Evolutionary conservation across 1,140 invertebrate genomes (phyloP), one percentile per base, ranked within the genome.

Genomic region (Trichomalopsis sarcophagae): DNA sequence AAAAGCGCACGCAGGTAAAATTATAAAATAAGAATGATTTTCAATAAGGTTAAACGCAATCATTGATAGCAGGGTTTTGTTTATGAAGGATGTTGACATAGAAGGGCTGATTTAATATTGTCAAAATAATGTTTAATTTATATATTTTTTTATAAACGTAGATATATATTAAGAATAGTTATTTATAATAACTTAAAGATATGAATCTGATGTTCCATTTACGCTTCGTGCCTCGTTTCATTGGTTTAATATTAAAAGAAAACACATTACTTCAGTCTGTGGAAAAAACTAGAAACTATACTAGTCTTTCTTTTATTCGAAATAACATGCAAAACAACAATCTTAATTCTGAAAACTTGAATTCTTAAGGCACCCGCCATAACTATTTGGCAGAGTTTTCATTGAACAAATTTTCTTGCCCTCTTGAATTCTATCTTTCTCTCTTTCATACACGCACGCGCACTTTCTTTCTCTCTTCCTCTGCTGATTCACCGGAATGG

Each of bases 151-250:
- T 87, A 90, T 89, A 89, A 89, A 89, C 90, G 89, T 86, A 82
- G 84, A 87, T 87, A 91, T 90, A 91, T 90, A 91, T 91, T 90
- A 90, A 89, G 88, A 90, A 90, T 90, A 89, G 89, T 88, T 86
- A 89, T 88, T 89, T 87, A 89, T 90, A 86, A 86, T 87, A 88
- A 89, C 87, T 90, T 89, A 90, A 90, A 89, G 88, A 80, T 89
- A 89, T 87, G 84, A 73, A 84, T 87, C 84, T 80, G 36, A 81
- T 77, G 47, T 80, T 83, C 36, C 55, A 76, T 73, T 68, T 21
- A 81, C 44, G 23, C 66, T 81, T 80, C 77, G 85, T 87, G 81
- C 77, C 73, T 81, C 33, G 14, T 83, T 83, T 71, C 40, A 50
- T 80, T 69, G 13, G 55, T 69, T 71, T 30, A 71, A 71, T 10